These are phyloP conservation scores for Botia kubotai DNA, from an alignment of 2,797 vertebrate species.

Conservation along the genomic window DNA sequence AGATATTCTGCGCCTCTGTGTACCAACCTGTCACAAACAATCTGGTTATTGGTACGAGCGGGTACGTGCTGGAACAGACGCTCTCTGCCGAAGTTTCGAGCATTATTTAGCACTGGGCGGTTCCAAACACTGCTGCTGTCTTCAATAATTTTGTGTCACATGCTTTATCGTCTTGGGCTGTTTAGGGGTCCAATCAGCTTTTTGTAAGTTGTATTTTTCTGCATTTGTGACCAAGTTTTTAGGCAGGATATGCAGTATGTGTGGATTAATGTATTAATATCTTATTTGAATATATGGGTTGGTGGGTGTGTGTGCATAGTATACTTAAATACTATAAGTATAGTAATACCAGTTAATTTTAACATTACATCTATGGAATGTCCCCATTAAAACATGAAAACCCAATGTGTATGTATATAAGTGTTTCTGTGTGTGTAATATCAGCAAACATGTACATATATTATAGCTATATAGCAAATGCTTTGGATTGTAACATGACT, in stretches of 20 bases:
- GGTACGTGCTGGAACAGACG: constrained; percentile 46
- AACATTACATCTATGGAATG: no score
- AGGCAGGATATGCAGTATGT: background rate
- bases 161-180: background rate
- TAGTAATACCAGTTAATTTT: no score
- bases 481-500: background rate
- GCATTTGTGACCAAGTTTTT: background rate
- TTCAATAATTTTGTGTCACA: background rate
- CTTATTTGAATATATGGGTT: background rate
- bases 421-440: no score
- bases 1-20: constrained; percentile 53
- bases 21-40: constrained; percentile 71
- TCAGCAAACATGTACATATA: no score
- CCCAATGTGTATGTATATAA: no score
- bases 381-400: no score
- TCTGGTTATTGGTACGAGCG: constrained; percentile 58
- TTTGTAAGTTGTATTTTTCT: background rate
- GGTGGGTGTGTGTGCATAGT: background rate
- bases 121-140: background rate
- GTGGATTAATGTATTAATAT: background rate
- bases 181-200: background rate
- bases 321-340: no score
- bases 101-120: constrained; percentile 23
- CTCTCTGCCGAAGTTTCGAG: constrained; percentile 16
- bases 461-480: background rate